Evolutionary conservation across 2,888 invertebrate species (phyloP).

Genomic region (Gibbula magus): DNA sequence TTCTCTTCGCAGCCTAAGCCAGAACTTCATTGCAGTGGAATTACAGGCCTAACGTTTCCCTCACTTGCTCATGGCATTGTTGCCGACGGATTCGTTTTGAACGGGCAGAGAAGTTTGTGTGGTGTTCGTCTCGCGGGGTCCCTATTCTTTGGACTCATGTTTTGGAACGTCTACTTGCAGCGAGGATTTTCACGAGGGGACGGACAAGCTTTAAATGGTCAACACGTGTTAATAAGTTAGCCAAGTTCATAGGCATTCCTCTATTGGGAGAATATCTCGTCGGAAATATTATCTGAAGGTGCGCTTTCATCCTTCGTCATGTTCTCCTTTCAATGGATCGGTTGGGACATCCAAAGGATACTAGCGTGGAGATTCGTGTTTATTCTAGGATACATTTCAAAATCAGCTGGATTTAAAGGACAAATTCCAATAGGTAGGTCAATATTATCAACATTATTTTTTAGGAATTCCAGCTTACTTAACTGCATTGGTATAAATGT

Average conservation of each 20-base stretch:
- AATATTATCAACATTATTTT: too few relatives aligned
- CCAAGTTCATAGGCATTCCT: not conserved
- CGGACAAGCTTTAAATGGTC: not conserved
- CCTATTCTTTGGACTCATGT: not conserved
- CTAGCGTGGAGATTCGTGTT: not conserved
- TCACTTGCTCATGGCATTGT: not conserved
- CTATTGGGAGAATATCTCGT: not conserved
- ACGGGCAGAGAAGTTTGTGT: not conserved
- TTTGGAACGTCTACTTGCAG: not conserved
- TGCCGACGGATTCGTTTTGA: not conserved
- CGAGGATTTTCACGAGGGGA: not conserved
- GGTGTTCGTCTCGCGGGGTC: not conserved
- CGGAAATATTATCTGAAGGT: not conserved
- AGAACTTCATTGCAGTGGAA: not conserved
- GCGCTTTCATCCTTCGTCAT: not conserved
- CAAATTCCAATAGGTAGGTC: not conserved
- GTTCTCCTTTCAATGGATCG: not conserved
- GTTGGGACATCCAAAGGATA: not conserved
- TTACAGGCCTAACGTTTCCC: not conserved
- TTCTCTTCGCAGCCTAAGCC: not conserved
- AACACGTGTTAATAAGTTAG: conserved; percentile 1
- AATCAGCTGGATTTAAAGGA: not conserved
- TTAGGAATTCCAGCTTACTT: too few relatives aligned
- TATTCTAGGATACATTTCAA: not conserved
- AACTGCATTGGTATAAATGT: too few relatives aligned